These are phyloP conservation scores for Styela plicata DNA, from an alignment of 23 tunicate species.

Conservation along the genomic window DNA sequence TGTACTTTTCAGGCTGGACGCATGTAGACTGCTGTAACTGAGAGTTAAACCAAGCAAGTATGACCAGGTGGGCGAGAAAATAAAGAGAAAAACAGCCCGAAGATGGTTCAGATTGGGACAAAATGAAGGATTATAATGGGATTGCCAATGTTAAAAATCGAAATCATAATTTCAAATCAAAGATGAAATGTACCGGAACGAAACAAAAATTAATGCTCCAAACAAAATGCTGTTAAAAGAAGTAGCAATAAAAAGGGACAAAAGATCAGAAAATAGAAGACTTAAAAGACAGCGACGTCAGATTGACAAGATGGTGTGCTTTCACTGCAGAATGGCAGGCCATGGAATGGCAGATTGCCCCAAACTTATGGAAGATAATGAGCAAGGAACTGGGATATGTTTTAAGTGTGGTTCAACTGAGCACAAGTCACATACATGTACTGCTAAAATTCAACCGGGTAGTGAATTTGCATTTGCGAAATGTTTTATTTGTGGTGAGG, in stretches of 20 bases:
- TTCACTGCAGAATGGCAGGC: constrained; percentile 94
- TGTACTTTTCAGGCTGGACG: too few relatives aligned
- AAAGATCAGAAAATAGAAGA: constrained; percentile 69
- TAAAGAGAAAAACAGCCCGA: neutral
- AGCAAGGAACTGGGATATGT: constrained; percentile 64
- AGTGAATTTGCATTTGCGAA: constrained; percentile 78
- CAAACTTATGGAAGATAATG: constrained; percentile 50
- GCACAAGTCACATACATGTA: constrained; percentile 60
- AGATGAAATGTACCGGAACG: neutral
- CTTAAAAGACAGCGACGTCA: constrained; percentile 50
- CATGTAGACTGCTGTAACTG: too few relatives aligned
- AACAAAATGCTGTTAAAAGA: constrained; percentile 22
- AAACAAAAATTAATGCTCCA: too few relatives aligned
- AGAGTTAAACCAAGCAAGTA: too few relatives aligned
- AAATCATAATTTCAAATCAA: neutral
- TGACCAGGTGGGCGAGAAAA: constrained; percentile 32
- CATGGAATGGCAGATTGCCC: constrained; percentile 99
- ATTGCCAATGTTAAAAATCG: neutral
- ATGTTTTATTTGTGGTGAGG: constrained; percentile 92
- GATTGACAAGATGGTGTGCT: constrained; percentile 74
- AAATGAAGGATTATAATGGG: constrained; percentile 4
- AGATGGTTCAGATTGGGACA: constrained; percentile 24
- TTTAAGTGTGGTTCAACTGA: constrained; percentile 93
- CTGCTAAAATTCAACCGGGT: constrained; percentile 62
- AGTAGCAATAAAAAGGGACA: constrained; percentile 56